Conservation (phyloP, 2,888 invertebrate species). For the Zele albiditarsus region DNA sequence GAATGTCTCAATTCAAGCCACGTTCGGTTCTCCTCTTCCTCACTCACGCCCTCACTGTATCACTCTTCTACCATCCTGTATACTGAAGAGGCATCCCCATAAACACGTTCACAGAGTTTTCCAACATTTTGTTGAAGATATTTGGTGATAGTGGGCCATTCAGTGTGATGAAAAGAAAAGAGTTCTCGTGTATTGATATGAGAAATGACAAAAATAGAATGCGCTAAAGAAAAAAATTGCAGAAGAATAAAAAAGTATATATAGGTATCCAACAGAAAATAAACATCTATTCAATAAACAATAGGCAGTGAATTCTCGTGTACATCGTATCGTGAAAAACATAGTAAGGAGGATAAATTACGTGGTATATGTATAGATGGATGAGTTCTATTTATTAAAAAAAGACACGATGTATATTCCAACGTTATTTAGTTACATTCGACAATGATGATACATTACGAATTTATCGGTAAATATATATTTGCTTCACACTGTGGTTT, state of each 20-base stretch:
- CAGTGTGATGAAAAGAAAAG: neutral
- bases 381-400: too few species aligned
- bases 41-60: neutral
- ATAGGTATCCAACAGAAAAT: too few species aligned
- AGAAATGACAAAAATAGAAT: neutral
- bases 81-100: conserved; percentile 28
- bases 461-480: too few species aligned
- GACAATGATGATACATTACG: too few species aligned
- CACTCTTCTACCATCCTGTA: neutral
- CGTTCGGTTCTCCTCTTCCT: conserved; percentile 22
- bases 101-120: conserved; percentile 26
- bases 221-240: neutral
- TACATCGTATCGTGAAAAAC: too few species aligned
- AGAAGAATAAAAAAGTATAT: neutral
- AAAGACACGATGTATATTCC: too few species aligned
- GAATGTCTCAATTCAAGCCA: conserved; percentile 33
- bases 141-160: conserved; percentile 20
- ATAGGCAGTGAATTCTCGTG: too few species aligned
- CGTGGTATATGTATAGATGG: too few species aligned
- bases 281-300: too few species aligned
- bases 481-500: too few species aligned
- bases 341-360: too few species aligned
- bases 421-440: too few species aligned
- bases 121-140: conserved; percentile 15
- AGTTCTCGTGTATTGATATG: neutral